Conservation (phyloP, 2,797 vertebrate species). For the Zalophus californianus region DNA sequence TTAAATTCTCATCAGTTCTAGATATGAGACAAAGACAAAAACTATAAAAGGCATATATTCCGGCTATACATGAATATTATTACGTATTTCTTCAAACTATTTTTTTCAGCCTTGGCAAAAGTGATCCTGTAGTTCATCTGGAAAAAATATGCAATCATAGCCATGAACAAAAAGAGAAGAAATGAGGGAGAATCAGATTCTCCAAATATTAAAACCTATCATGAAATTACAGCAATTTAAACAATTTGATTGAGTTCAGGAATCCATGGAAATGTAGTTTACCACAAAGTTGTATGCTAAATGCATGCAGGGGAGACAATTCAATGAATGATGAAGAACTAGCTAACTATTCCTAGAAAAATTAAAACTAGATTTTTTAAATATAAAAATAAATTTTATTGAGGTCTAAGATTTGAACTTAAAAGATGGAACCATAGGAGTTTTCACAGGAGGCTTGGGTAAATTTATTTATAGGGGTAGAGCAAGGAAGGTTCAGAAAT, state of each 20-base stretch:
- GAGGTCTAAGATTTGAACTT: neutral
- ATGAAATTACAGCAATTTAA: neutral
- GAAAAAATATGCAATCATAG: neutral
- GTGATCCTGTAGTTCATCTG: neutral
- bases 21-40: neutral
- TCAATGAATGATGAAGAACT: neutral
- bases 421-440: neutral
- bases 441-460: neutral
- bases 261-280: neutral
- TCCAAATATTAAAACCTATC: neutral
- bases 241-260: neutral
- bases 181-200: neutral
- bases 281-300: neutral
- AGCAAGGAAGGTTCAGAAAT: neutral
- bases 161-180: neutral
- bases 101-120: slow-evolving; percentile 45
- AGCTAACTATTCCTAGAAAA: neutral
- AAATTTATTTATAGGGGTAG: slow-evolving; percentile 11
- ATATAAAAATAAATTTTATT: neutral
- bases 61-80: neutral
- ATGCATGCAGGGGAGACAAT: neutral
- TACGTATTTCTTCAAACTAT: neutral
- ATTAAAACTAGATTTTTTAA: neutral
- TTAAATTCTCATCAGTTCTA: neutral
- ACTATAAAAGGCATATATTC: neutral